These are phyloP conservation scores for Drosophila kikkawai DNA, from an alignment of 1,140 invertebrate species.

Conservation along the genomic window DNA sequence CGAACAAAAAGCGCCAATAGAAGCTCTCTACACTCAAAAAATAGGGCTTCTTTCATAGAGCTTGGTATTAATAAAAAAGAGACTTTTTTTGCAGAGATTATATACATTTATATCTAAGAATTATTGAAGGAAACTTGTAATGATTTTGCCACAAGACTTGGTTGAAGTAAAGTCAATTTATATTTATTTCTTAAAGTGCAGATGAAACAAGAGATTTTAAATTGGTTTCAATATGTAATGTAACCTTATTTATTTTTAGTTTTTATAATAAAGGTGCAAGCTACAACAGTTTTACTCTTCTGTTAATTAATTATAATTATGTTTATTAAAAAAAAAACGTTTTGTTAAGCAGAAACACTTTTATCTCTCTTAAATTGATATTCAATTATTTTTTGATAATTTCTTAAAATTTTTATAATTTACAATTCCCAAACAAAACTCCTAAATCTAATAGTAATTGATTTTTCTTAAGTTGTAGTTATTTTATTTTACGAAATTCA, in stretches of 20 bases:
- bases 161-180: rapidly evolving
- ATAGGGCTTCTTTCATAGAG: slow-evolving; percentile 9
- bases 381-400: no score
- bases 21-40: slow-evolving; percentile 37
- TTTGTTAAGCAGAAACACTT: no score
- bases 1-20: slow-evolving; percentile 38
- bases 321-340: no score
- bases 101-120: background rate
- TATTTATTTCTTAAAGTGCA: background rate
- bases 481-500: no score
- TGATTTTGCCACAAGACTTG: background rate
- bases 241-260: rapidly evolving
- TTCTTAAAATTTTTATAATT: background rate
- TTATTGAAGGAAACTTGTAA: background rate
- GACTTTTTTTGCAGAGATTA: background rate
- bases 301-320: background rate
- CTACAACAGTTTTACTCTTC: background rate
- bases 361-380: no score
- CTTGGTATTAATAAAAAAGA: background rate
- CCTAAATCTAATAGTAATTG: background rate
- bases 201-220: background rate
- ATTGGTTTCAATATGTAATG: background rate
- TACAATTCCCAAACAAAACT: background rate
- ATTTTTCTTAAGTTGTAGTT: no score
- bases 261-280: background rate